Base-by-base conservation (phyloP, 2,888 invertebrate genomes). In the Osmoderma eremita region DNA sequence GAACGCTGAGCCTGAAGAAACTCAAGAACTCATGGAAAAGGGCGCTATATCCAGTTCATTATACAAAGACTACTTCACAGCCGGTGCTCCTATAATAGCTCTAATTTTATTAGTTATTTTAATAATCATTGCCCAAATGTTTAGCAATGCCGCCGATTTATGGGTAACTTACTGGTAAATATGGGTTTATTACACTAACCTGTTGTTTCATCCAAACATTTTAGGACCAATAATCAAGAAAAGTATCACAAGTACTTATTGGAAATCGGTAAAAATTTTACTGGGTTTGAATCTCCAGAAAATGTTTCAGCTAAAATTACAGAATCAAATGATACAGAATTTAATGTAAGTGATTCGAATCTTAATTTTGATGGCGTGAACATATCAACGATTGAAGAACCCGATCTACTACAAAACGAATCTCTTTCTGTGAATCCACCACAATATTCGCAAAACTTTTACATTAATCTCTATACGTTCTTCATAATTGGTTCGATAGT, bases 101-200 rank as follows among this genome's bases (percentile, higher is more conserved):
- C 79, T 92, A 17, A 24, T 86, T 0, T 74, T 86, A 6, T 85
- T 91, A 3, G 24, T 87, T 0, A 22, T 89, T 0, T 79, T 88
- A 41, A 84, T 90, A 63, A 70, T 92, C 17, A 71, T 88, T 5
- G 91, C 91, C 3, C 93, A 94, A 81, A 78, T 87, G 18, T 81
- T 89, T 61, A 90, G 89, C 65, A 91, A 92, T 48, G 85, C 88
- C 58, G 85, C 88, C 53, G 94, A 94, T 80, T 89, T 91, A 77
- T 93, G 92, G 91, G 86, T 94, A 0, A 90, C 90, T 1, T 81
- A 87, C 75, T 94, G 94, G 94, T 92, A 81, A 82, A 81, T 69
- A 20, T 48, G 13, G 22, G 0, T 45, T 39, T 38, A 18, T 48
- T 24, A 12, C 6, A 17, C 41, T 41, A 15, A 30, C 17, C n/a